Evolutionary conservation across 2,113 vertebrate species (phyloP), one percentile per base, ranked within the genome.

Genomic region (Terrapene triunguis): DNA sequence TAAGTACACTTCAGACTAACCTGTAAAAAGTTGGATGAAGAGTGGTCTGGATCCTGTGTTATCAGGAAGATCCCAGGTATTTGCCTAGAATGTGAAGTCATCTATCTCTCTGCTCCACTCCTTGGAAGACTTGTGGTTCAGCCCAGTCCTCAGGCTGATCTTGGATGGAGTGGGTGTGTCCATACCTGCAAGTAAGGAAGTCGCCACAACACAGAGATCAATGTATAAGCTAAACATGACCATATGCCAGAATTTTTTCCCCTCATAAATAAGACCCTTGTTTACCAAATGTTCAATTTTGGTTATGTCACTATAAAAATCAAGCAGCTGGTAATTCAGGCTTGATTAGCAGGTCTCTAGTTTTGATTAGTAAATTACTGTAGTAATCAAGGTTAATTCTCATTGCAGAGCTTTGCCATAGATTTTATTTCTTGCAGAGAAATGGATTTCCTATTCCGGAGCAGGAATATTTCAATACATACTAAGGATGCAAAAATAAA

Each of bases 381-480:
- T 57, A 92, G 98, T 98, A 99, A 98, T 99, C 98, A 99, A 99
- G 98, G 98, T 98, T 98, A 98, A 99, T 98, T 98, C 98, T 98
- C 97, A 5, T 97, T 96, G 96, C 98, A 97, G 93, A 96, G 89
- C 94, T 96, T 90, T 86, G 98, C 96, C 74, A 97, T 96, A 83
- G 97, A 97, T 98, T 98, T 97, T 95, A 85, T 98, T 96, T 98
- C 97, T 98, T 97, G 87, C 95, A 97, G 94, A 95, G 97, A 98
- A 98, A 97, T 97, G 89, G 97, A 94, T 98, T 98, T 98, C 94
- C 93, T 85, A 85, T 97, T 96, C 65, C 76, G 90, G 90, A 95
- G 89, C 95, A 95, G 48, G 94, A 97, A 95, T 86, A 80, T 96
- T 96, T 96, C 91, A 91, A 96, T 81, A 97, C 97, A 97, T 93